These are phyloP conservation scores for Clarias batrachus DNA, from an alignment of 2,113 vertebrate species.

Conservation along the genomic window DNA sequence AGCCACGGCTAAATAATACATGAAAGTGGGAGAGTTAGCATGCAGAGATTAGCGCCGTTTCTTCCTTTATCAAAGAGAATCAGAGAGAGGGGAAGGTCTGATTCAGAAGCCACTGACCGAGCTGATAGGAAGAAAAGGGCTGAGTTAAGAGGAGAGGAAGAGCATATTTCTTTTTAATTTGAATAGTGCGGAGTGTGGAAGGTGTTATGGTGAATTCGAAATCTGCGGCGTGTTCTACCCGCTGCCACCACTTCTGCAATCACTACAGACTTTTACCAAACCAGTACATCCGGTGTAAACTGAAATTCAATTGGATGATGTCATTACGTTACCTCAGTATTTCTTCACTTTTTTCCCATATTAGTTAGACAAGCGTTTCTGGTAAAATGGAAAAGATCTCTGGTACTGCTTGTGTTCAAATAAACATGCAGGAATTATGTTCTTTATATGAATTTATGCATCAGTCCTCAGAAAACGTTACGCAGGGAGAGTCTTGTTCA, in stretches of 20 bases:
- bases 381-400: not conserved
- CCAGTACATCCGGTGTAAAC: not conserved
- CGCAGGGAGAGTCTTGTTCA: not conserved
- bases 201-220: constrained; percentile 42
- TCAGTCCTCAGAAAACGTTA: constrained; percentile 17
- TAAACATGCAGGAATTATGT: not conserved
- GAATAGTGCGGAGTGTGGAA: constrained; percentile 77
- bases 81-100: constrained; percentile 73
- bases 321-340: not conserved
- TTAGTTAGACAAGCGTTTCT: not conserved
- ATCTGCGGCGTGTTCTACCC: not conserved
- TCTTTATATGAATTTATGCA: constrained; percentile 17
- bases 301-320: not conserved
- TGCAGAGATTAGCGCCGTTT: constrained; percentile 84
- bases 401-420: not conserved
- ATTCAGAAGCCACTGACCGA: constrained; percentile 31
- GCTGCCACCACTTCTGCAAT: not conserved
- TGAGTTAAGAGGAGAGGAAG: constrained; percentile 70
- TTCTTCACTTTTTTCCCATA: too few relatives aligned
- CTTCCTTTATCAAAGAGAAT: constrained; percentile 88
- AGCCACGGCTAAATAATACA: constrained; percentile 89
- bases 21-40: constrained; percentile 84
- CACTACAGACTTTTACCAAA: not conserved
- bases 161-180: constrained; percentile 77
- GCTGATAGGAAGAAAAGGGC: constrained; percentile 76